Evolutionary conservation across 1,140 invertebrate genomes (phyloP).

Genomic region (Teleogryllus occipitalis): DNA sequence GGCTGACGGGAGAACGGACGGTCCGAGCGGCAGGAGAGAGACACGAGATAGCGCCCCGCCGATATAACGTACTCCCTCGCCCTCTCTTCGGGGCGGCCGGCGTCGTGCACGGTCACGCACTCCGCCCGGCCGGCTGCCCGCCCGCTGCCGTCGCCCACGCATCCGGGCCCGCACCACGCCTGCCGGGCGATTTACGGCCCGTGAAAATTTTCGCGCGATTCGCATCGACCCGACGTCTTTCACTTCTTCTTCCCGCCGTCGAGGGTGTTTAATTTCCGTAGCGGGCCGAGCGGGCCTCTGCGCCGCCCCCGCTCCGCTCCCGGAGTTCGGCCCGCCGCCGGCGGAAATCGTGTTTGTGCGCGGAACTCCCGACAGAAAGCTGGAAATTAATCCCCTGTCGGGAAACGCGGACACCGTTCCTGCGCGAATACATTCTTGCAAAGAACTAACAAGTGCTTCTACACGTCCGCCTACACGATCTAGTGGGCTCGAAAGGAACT

Average conservation of each 20-base stretch:
- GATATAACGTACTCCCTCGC: background rate
- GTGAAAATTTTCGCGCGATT: background rate
- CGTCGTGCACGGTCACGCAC: background rate
- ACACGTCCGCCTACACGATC: no score
- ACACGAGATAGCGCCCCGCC: no score
- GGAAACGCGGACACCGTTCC: background rate
- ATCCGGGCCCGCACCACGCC: no score
- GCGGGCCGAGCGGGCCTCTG: no score
- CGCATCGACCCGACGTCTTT: background rate
- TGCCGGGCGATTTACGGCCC: background rate
- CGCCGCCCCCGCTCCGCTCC: no score
- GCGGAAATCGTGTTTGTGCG: background rate
- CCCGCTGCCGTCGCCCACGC: background rate
- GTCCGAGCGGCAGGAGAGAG: no score
- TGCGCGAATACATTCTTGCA: background rate
- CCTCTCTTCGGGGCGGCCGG: background rate
- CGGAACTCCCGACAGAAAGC: background rate
- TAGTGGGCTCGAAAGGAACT: no score
- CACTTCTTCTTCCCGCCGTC: slow-evolving; percentile 2
- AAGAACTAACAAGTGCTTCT: background rate
- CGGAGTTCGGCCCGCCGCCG: no score
- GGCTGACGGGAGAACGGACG: no score
- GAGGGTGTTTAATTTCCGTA: background rate
- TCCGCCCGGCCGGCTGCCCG: background rate
- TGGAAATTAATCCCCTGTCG: background rate